Evolutionary conservation across 2,797 vertebrate species (phyloP), one percentile per base, ranked within the genome.

Genomic region (Sebastes alutus): DNA sequence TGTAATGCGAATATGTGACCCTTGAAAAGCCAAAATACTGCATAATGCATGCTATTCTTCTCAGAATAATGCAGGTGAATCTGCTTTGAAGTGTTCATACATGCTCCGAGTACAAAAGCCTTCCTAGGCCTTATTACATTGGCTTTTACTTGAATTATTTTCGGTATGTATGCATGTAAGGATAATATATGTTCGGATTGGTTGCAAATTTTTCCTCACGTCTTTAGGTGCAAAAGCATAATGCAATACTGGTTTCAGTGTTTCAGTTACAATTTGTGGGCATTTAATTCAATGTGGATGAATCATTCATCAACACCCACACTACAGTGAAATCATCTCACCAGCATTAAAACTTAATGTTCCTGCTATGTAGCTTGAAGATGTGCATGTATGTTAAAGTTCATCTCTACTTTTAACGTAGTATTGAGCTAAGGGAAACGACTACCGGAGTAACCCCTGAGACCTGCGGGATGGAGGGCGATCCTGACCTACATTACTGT

Each of bases 31-130:
- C 62, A 54, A 77, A 83, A 70, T 60, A 64, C 78, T 83, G 70
- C 75, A 84, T 88, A 87, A 90, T 90, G 64, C 62, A 77, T 75
- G 42, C 32, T 20, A 4, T 67, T 86, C 67, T 79, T 67, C 64
- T 76, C 49, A 30, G 52, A 75, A 78, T 75, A 75, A 78, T 70
- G 74, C 52, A 92, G 80, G 77, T 84, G 62, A 70, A 52, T 65
- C 65, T 59, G 33, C 84, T 92, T 83, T 92, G 76, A 86, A 82
- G 75, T 80, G 60, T 58, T 75, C 46, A 13, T 20, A 70, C 62
- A 79, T 59, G 25, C 64, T 70, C 46, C 0, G 20, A 64, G 20
- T 52, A 73, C 52, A 81, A 65, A 74, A 27, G 16, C 29, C 56
- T 67, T 52, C 27, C 59, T 8, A 14, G 13, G 55, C 20, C 38